Percentiles rank a stretch among this genome's conserved stretches.
These are phyloP conservation scores for Heliothis virescens DNA, from an alignment of 1,140 invertebrate species.

Conservation along the genomic window DNA sequence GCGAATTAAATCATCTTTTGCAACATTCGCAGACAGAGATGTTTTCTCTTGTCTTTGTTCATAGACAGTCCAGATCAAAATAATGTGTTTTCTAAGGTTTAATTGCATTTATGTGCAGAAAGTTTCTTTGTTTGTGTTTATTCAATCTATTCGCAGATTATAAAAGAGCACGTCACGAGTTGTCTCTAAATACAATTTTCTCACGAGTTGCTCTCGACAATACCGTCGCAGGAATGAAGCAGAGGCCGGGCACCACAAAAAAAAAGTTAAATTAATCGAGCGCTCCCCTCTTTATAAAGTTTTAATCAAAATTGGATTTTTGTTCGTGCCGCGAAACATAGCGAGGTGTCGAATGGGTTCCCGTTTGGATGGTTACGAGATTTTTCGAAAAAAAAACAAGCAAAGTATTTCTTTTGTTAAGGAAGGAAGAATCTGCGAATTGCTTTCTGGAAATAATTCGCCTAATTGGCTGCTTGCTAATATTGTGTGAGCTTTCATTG, in stretches of 20 bases:
- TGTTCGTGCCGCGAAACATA: conserved; percentile 44
- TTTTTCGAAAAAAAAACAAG: conserved; percentile 27
- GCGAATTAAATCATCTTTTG: too few species aligned
- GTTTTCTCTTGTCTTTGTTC: too few species aligned
- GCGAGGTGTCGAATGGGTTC: conserved; percentile 45
- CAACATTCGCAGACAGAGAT: too few species aligned
- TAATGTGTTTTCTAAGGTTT: too few species aligned
- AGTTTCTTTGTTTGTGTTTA: neutral
- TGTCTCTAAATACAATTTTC: conserved; percentile 38
- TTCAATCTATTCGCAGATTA: neutral
- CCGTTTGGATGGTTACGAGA: conserved; percentile 31
- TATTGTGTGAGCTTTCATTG: neutral
- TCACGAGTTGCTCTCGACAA: conserved; percentile 34
- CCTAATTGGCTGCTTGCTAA: conserved; percentile 6
- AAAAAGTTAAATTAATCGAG: conserved; percentile 58
- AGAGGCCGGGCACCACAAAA: conserved; percentile 47
- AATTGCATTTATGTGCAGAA: too few species aligned
- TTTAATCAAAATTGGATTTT: conserved; percentile 59
- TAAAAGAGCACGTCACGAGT: conserved; percentile 12
- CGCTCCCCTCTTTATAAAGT: conserved; percentile 54
- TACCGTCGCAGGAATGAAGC: conserved; percentile 30
- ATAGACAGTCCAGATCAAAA: too few species aligned
- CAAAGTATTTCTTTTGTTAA: conserved; percentile 5
- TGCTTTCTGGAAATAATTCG: neutral
- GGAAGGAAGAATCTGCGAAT: conserved; percentile 1